A percentile compares a stretch with the other conserved stretches of the same genome.
Evolutionary conservation across 2,888 invertebrate genomes (phyloP).

Genomic region (Andricus curvator): DNA sequence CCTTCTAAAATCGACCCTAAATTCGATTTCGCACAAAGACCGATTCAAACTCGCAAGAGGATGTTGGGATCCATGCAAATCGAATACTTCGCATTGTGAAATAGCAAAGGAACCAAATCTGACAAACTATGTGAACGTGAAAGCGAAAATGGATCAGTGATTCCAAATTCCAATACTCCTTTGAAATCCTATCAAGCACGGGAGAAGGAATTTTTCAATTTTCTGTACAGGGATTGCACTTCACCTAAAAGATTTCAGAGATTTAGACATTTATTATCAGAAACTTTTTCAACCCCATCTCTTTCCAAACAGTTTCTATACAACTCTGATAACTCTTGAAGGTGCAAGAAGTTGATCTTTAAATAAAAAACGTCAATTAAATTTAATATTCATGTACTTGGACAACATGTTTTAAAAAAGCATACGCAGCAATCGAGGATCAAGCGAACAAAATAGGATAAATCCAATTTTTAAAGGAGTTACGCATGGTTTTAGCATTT

Average conservation of each 20-base stretch:
- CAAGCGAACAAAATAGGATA: too few species aligned
- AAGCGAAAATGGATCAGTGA: constrained; percentile 27
- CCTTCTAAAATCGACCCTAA: constrained; percentile 39
- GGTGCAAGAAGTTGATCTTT: too few species aligned
- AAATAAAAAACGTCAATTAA: too few species aligned
- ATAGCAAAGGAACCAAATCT: constrained; percentile 39
- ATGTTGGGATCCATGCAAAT: constrained; percentile 46
- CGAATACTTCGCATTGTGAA: constrained; percentile 38
- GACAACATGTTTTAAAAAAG: too few species aligned
- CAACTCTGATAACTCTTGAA: too few species aligned
- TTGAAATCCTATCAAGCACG: constrained; percentile 23
- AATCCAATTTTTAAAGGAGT: too few species aligned
- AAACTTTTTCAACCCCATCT: background rate
- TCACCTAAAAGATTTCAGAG: background rate
- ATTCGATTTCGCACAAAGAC: constrained; percentile 44
- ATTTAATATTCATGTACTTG: too few species aligned
- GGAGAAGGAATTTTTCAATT: constrained; percentile 34
- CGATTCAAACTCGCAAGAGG: constrained; percentile 51
- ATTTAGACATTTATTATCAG: background rate
- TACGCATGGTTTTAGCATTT: too few species aligned
- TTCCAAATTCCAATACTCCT: constrained; percentile 37
- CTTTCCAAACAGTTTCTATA: too few species aligned
- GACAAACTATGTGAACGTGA: constrained; percentile 38
- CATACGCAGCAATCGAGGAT: too few species aligned
- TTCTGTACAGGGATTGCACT: background rate